Evolutionary conservation across 2,888 invertebrate species (phyloP).

Genomic region (Monopis laevigella): DNA sequence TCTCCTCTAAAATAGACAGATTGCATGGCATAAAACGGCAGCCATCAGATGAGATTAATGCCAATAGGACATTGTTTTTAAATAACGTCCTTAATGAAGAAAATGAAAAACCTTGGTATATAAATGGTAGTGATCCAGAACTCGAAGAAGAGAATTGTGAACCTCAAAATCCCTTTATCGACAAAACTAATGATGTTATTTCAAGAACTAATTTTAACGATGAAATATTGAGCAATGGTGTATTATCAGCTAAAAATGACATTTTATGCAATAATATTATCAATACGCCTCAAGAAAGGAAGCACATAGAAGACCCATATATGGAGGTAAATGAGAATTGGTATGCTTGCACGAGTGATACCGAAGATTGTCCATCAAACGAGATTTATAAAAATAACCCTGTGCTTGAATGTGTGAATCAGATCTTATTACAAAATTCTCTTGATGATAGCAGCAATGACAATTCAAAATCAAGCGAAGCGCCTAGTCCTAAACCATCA

Average conservation of each 20-base stretch:
- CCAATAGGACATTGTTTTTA: constrained; percentile 51
- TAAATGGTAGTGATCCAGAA: constrained; percentile 61
- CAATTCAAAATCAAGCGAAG: constrained; percentile 55
- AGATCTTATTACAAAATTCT: constrained; percentile 80
- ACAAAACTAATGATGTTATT: constrained; percentile 48
- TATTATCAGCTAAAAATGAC: constrained; percentile 54
- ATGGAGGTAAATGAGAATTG: constrained; percentile 74
- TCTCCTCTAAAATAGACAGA: constrained; percentile 65
- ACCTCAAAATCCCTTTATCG: constrained; percentile 36
- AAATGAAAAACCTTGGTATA: constrained; percentile 60
- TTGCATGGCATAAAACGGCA: constrained; percentile 66
- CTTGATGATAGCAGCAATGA: constrained; percentile 67
- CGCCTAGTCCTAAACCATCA: constrained; percentile 54
- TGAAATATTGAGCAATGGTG: constrained; percentile 37
- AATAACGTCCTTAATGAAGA: constrained; percentile 52
- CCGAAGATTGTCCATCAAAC: constrained; percentile 75
- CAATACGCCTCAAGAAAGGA: constrained; percentile 42
- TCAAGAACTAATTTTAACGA: constrained; percentile 35
- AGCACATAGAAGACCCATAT: constrained; percentile 39
- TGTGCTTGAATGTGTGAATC: constrained; percentile 86
- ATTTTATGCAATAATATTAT: constrained; percentile 46
- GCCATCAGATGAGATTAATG: constrained; percentile 55
- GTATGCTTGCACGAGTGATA: constrained; percentile 83
- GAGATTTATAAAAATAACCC: constrained; percentile 83
- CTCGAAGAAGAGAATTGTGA: constrained; percentile 44